Percentiles rank a stretch among this genome's conserved stretches.
Conservation (phyloP, 1,140 invertebrate genomes). For the Zelostemma sp. region DNA sequence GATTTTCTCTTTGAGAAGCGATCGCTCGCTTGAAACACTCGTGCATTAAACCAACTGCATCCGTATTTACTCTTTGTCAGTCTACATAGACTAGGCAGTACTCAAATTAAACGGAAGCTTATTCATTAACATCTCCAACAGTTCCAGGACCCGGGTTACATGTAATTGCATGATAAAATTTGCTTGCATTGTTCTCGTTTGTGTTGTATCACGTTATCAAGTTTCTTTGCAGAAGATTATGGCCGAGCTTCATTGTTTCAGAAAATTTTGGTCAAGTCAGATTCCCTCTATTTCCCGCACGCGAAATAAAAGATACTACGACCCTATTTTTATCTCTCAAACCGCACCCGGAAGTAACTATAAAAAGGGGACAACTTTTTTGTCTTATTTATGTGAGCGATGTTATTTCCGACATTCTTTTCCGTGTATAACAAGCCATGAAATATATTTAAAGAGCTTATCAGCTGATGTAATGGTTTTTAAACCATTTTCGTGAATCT, state of each 20-base stretch:
- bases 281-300: neutral
- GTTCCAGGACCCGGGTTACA: neutral
- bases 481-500: neutral
- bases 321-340: constrained; percentile 1
- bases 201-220: neutral
- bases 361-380: neutral
- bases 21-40: neutral
- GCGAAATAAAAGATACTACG: neutral
- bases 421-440: neutral
- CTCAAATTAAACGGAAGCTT: neutral
- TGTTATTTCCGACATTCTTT: neutral
- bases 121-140: constrained; percentile 7
- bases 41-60: constrained; percentile 1
- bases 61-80: neutral
- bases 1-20: constrained; percentile 2
- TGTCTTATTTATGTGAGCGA: neutral
- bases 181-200: neutral
- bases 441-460: neutral
- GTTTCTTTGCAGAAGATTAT: neutral
- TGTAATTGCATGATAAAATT: constrained; percentile 3
- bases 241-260: neutral
- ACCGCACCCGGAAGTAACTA: neutral
- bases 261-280: neutral
- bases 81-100: neutral
- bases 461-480: neutral